These are phyloP conservation scores for Lipophrys pholis DNA, from an alignment of 2,113 vertebrate species.

Conservation along the genomic window DNA sequence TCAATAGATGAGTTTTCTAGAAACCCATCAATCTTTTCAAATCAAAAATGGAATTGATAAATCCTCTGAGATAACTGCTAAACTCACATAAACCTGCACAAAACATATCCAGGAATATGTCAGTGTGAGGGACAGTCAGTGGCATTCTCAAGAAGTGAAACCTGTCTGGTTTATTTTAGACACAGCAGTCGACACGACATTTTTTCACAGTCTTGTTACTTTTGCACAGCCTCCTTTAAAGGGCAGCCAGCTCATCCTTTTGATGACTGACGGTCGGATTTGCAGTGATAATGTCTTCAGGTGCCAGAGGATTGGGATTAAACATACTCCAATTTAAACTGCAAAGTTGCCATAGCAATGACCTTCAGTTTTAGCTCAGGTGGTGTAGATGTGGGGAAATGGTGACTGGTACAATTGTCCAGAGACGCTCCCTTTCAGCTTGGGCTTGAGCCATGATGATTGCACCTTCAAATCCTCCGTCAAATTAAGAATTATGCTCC, in stretches of 20 bases:
- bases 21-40: slow-evolving; percentile 41
- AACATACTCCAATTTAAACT: slow-evolving; percentile 78
- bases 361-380: slow-evolving; percentile 76
- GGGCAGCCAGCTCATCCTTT: slow-evolving; percentile 76
- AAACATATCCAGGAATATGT: slow-evolving; percentile 34
- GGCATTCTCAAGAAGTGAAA: slow-evolving; percentile 52
- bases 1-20: slow-evolving; percentile 18
- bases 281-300: slow-evolving; percentile 80
- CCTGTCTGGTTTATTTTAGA: slow-evolving; percentile 52
- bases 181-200: slow-evolving; percentile 42
- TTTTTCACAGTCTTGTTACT: slow-evolving; percentile 48
- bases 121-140: slow-evolving; percentile 29
- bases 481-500: slow-evolving; percentile 51
- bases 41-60: slow-evolving; percentile 35
- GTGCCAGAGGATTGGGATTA: slow-evolving; percentile 80
- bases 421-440: slow-evolving; percentile 20
- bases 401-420: slow-evolving; percentile 61
- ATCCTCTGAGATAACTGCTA: slow-evolving; percentile 30
- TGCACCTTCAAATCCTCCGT: slow-evolving; percentile 61
- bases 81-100: slow-evolving; percentile 18
- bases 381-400: slow-evolving; percentile 7
- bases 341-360: slow-evolving; percentile 79
- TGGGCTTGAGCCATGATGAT: slow-evolving; percentile 57
- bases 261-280: slow-evolving; percentile 77
- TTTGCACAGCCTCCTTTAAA: slow-evolving; percentile 64